Evolutionary conservation across 2,797 vertebrate genomes (phyloP).

Genomic region (Pantherophis alleghaniensis): DNA sequence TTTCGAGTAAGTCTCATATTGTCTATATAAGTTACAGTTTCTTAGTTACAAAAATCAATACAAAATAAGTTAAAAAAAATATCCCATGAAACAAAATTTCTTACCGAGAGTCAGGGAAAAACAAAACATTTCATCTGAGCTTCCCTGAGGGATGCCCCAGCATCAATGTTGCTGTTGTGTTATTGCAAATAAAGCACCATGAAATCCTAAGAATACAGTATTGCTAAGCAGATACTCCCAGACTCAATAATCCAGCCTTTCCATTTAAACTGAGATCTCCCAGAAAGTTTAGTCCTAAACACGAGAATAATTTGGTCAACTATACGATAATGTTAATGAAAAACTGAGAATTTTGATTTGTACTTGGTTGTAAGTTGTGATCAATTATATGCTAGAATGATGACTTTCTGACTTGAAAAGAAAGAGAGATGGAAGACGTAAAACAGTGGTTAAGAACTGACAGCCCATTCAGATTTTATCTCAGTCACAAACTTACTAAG

Average conservation of each 20-base stretch:
- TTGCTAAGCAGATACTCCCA: not conserved
- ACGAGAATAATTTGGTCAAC: not conserved
- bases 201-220: not conserved
- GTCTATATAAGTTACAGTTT: not conserved
- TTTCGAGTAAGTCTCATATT: not conserved
- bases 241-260: not conserved
- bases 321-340: not conserved
- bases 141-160: not conserved
- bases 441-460: not conserved
- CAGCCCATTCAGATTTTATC: not conserved
- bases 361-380: not conserved
- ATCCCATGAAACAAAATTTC: conserved; percentile 20
- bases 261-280: not conserved
- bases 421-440: not conserved
- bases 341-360: not conserved
- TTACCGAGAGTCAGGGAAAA: not conserved
- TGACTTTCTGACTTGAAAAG: not conserved
- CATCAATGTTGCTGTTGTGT: not conserved
- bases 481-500: not conserved
- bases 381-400: not conserved
- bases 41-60: conserved; percentile 23
- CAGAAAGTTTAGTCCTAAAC: not conserved
- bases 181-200: not conserved
- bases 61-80: not conserved
- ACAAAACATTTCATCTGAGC: not conserved